phyloP scores from a whole-genome alignment of 1,140 invertebrate genomes.

The Drosophila sucinea region DNA sequence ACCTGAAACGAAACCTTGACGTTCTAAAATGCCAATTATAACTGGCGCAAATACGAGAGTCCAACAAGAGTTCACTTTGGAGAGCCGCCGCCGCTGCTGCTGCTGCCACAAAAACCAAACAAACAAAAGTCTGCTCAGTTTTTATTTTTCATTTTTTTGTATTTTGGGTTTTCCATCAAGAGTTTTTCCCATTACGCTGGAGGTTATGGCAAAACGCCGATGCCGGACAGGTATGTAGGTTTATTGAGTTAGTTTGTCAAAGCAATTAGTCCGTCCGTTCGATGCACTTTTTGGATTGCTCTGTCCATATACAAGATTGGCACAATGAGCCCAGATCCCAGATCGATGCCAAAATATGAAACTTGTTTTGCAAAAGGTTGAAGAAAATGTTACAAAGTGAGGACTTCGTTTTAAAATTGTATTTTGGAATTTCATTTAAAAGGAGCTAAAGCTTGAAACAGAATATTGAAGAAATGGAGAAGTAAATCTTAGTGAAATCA shows the following conservation, averaged over 20 bases:
- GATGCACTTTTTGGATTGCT: neutral
- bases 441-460: too few relatives aligned
- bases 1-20: conserved; percentile 65
- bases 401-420: too few relatives aligned
- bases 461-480: too few relatives aligned
- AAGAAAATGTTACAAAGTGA: too few relatives aligned
- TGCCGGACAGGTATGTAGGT: conserved; percentile 24
- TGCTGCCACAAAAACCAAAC: conserved; percentile 8
- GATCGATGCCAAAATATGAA: too few relatives aligned
- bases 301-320: too few relatives aligned
- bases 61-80: conserved; percentile 32
- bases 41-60: conserved; percentile 68
- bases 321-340: too few relatives aligned
- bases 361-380: too few relatives aligned
- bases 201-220: conserved; percentile 52
- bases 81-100: conserved; percentile 21
- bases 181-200: conserved; percentile 54
- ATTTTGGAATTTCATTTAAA: too few relatives aligned
- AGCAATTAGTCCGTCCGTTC: conserved; percentile 34
- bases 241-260: conserved; percentile 52
- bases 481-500: too few relatives aligned
- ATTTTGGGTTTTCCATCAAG: conserved; percentile 39
- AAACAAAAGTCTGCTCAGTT: conserved; percentile 35
- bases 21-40: conserved; percentile 81
- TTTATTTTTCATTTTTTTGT: neutral